Evolutionary conservation across 2,797 vertebrate genomes (phyloP), one percentile per base, ranked within the genome.

Genomic region (Acipenser ruthenus): DNA sequence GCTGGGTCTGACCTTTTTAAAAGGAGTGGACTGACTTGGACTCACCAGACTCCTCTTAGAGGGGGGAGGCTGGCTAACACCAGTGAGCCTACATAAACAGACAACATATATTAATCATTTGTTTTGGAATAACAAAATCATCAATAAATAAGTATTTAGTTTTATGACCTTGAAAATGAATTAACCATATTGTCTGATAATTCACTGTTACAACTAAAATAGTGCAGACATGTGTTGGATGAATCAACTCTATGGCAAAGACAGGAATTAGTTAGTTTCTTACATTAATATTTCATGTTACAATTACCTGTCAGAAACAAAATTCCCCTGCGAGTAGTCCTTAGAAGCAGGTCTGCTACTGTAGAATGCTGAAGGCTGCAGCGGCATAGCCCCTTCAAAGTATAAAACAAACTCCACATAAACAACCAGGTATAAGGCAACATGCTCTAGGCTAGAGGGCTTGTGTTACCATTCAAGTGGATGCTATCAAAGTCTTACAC

Each of bases 301-400:
- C 11, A 50, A 75, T 62, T 83, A 97, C 97, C 97, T 93, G 79
- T 99, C 95, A 71, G 94, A 68, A 69, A 90, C 92, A 52, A 90
- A 88, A 81, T 88, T 93, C 69, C 87, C 86, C 71, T 89, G 82
- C 71, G 92, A 80, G 73, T 90, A 95, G 67, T 99, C 97, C 80
- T 96, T 99, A 67, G 93, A 83, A 65, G 80, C 80, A 23, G 91
- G 79, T 70, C 94, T 88, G 77, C 93, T 92, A 49, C 94, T 74
- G 60, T 99, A 99, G 80, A 98, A 99, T 1, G 95, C 91, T 0
- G 95, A 88, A 0, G 94, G 92, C 77, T 98, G 95, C 55, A 99
- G 88, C 7, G 96, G 94, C 72, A 92, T 83, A 78, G 94, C 75
- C 68, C 90, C 95, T 96, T 68, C 72, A 7, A 82, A 78, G 4